A percentile compares a stretch with the other conserved stretches of the same genome.
phyloP scores from a whole-genome alignment of 2,797 vertebrate species.

The Rhinella marina region DNA sequence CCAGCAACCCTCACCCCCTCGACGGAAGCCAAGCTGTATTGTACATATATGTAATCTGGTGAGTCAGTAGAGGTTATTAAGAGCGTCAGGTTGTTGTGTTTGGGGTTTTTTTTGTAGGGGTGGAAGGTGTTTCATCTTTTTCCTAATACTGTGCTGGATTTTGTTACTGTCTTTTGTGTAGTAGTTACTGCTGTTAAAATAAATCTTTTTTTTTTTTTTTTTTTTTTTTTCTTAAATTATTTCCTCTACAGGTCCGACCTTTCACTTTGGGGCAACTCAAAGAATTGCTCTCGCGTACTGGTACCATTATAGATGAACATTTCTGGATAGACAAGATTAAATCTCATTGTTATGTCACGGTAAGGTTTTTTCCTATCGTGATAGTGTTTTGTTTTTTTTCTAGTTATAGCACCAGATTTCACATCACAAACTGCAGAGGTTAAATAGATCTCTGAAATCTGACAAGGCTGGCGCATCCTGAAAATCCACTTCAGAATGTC shows the following conservation, averaged over 20 bases:
- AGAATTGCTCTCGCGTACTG: conserved; percentile 86
- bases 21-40: conserved; percentile 83
- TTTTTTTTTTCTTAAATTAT: background rate
- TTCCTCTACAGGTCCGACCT: conserved; percentile 81
- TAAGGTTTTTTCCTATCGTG: conserved; percentile 65
- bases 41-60: conserved; percentile 92
- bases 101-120: too few relatives aligned
- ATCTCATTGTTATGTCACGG: conserved; percentile 93
- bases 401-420: background rate
- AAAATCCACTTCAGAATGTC: too few relatives aligned
- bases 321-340: conserved; percentile 97
- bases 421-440: too few relatives aligned
- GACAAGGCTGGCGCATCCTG: too few relatives aligned
- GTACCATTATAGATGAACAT: conserved; percentile 83
- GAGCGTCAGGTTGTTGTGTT: too few relatives aligned
- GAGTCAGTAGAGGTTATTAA: conserved; percentile 57
- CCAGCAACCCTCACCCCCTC: conserved; percentile 84
- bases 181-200: background rate
- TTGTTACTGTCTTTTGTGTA: background rate
- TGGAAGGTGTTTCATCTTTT: too few relatives aligned
- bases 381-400: too few relatives aligned
- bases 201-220: background rate
- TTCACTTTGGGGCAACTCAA: conserved; percentile 92
- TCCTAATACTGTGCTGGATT: too few relatives aligned
- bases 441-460: too few relatives aligned